A percentile compares a stretch with the other conserved stretches of the same genome.
Evolutionary conservation across 2,888 invertebrate genomes (phyloP).

Genomic region (Epinotia bilunana): DNA sequence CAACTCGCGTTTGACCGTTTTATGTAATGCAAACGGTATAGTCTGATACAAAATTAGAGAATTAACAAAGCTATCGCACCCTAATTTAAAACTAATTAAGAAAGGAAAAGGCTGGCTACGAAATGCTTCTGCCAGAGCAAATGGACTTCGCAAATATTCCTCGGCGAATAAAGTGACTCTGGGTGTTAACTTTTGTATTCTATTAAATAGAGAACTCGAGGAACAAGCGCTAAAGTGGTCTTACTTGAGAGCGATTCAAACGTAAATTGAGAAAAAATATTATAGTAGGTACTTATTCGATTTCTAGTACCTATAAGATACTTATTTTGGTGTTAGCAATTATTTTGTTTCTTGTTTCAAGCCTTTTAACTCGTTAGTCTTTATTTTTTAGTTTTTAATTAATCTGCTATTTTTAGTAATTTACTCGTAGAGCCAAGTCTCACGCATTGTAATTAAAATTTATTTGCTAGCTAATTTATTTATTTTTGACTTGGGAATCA

Average conservation of each 20-base stretch:
- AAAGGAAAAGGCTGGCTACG: slow-evolving; percentile 76
- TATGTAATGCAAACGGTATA: slow-evolving; percentile 45
- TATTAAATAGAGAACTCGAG: slow-evolving; percentile 80
- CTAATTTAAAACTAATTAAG: slow-evolving; percentile 82
- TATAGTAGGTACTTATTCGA: neutral
- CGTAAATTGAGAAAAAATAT: neutral
- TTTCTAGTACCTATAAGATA: neutral
- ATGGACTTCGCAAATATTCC: slow-evolving; percentile 79
- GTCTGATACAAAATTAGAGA: slow-evolving; percentile 69
- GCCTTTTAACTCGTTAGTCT: too few species aligned
- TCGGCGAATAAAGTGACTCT: slow-evolving; percentile 72
- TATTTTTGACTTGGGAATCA: too few species aligned
- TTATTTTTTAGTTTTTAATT: too few species aligned
- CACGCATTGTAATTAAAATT: too few species aligned
- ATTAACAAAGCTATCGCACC: slow-evolving; percentile 78
- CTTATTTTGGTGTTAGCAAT: too few species aligned
- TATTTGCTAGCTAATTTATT: too few species aligned
- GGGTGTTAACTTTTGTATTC: slow-evolving; percentile 80
- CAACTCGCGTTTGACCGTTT: neutral
- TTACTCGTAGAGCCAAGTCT: too few species aligned
- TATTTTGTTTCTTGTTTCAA: too few species aligned
- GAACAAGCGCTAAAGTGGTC: slow-evolving; percentile 63
- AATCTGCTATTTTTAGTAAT: too few species aligned
- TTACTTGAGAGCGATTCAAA: slow-evolving; percentile 18
- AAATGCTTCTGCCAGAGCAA: slow-evolving; percentile 77